phyloP scores from a whole-genome alignment of 1,140 invertebrate genomes.

The Wasmannia auropunctata region DNA sequence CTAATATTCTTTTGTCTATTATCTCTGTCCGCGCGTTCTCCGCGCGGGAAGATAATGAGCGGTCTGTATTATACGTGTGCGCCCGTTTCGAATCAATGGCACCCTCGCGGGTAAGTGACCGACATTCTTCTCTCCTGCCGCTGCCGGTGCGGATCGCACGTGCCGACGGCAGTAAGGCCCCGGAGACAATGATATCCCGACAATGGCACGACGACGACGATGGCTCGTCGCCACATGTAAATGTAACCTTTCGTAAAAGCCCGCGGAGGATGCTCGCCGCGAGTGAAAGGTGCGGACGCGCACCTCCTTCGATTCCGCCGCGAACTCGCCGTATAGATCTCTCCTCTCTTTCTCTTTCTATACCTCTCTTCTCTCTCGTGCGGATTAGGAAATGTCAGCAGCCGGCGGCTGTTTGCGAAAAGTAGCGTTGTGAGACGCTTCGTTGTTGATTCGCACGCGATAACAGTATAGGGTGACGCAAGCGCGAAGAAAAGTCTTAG shows the following conservation, averaged over 20 bases:
- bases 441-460: conserved; percentile 17
- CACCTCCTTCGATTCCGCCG: conserved; percentile 52
- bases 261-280: conserved; percentile 56
- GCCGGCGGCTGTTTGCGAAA: conserved; percentile 31
- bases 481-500: conserved; percentile 15
- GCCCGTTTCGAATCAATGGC: conserved; percentile 70
- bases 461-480: conserved; percentile 21
- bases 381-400: conserved; percentile 70
- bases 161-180: conserved; percentile 74
- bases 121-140: conserved; percentile 64
- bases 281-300: conserved; percentile 68
- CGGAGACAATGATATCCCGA: conserved; percentile 72
- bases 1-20: conserved; percentile 51
- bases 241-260: conserved; percentile 71
- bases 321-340: neutral
- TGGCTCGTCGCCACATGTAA: conserved; percentile 68
- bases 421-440: conserved; percentile 18
- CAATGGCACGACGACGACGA: conserved; percentile 64
- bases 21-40: conserved; percentile 37
- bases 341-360: no score
- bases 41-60: conserved; percentile 44
- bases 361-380: neutral
- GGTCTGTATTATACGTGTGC: conserved; percentile 40
- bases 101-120: conserved; percentile 59
- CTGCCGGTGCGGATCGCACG: conserved; percentile 65